Base-by-base conservation (phyloP, 2,113 vertebrate species). In the Balaeniceps rex region DNA sequence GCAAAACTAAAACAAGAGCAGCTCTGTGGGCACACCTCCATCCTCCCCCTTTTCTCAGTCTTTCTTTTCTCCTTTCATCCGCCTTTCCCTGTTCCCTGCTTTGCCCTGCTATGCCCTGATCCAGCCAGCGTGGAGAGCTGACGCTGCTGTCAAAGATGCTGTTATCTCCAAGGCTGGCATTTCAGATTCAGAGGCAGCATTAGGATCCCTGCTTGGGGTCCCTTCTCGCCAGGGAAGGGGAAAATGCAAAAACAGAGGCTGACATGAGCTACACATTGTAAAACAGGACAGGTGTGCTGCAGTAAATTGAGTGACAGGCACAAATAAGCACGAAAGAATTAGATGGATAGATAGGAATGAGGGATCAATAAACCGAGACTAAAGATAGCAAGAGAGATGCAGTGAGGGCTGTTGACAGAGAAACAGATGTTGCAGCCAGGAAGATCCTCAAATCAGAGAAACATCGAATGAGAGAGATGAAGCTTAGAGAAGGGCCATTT, bases 321-420 rank as follows among this genome's bases (percentile, higher is more conserved):
- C 84, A 81, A 89, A 95, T 70, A 69, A 91, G 75, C 91, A 90
- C 81, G 87, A 55, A 83, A 65, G 93, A 91, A 85, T 60, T 65
- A 95, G 96, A 89, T 94, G 93, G 95, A 88, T 60, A 68, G 97
- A 95, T 80, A 90, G 89, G 91, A 94, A 80, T 40, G 84, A 91
- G 58, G 36, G 82, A 96, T 97, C 96, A 19, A 97, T 97, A 96
- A 85, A 55, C 21, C 0, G 5, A 85, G 78, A 65, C 97, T 96
- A 96, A 97, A 97, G 94, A 97, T 95, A 97, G 96, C 84, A 90
- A 46, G 63, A 63, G 89, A 95, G 80, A 70, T 72, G 82, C 74
- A 28, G 77, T 28, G 78, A 89, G 84, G 71, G 82, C 89, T 95
- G 91, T 70, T 94, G 95, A 93, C 84, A 91, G 93, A 88, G 84